Evolutionary conservation across 2,113 vertebrate species (phyloP), one percentile per base, ranked within the genome.

Genomic region (Pyxicephalus adspersus): DNA sequence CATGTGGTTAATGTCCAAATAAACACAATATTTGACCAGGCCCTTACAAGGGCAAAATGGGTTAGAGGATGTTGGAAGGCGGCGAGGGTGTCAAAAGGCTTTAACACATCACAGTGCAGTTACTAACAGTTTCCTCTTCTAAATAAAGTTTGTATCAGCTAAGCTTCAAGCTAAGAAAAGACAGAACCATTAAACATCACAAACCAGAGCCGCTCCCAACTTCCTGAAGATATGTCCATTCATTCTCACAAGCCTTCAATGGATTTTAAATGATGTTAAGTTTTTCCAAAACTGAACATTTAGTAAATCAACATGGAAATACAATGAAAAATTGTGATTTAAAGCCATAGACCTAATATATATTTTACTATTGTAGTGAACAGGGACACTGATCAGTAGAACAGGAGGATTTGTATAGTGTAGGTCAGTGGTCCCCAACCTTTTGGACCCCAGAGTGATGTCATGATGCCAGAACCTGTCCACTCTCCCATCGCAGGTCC

Each of bases 141-240:
- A 52, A 60, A 28, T 76, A 52, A 64, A 25, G 23, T n/a, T 23
- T 29, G 13, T 23, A 38, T n/a, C 55, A 23, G 28, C 20, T n/a
- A n/a, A n/a, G n/a, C n/a, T n/a, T n/a, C n/a, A 45, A 64, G 29
- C 75, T n/a, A 25, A 17, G 22, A 51, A 65, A 55, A n/a, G 38
- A 45, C 34, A 16, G 63, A 54, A 57, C 22, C 34, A 77, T 50
- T 16, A 1, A 25, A 70, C 65, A 68, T 79, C 65, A 68, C 68
- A 60, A 31, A n/a, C 17, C 58, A 11, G 34, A 65, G 20, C 76
- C 76, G 31, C 63, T 64, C 63, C 34, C 64, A 20, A 26, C 52
- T 55, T 79, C 64, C 64, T 66, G 29, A 68, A 54, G 77, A 79
- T 68, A 79, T 22, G n/a, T 45, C n/a, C 8, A 79, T 79, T 54